phyloP scores from a whole-genome alignment of 1,140 invertebrate species.

The Drosophila seguyi region DNA sequence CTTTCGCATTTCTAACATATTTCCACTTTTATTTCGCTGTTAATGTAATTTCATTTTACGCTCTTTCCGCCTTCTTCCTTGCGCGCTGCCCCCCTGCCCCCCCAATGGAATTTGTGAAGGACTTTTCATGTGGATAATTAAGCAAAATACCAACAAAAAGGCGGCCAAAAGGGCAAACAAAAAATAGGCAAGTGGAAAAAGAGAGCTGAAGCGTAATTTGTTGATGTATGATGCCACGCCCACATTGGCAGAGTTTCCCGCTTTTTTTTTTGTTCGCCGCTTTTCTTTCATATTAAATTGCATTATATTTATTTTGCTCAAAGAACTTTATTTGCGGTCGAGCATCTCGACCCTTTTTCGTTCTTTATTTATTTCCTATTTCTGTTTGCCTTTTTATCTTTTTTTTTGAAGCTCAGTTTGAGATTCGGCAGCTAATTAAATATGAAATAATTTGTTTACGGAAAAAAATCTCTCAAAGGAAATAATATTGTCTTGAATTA shows the following conservation, averaged over 20 bases:
- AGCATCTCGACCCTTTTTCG: slow-evolving; percentile 28
- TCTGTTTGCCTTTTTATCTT: slow-evolving; percentile 3
- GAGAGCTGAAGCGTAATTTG: slow-evolving; percentile 41
- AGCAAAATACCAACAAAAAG: slow-evolving; percentile 73
- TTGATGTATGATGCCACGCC: slow-evolving; percentile 32
- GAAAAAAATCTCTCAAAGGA: neutral
- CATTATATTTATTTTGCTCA: slow-evolving; percentile 51
- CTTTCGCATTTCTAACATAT: slow-evolving; percentile 66
- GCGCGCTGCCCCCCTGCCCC: slow-evolving; percentile 26
- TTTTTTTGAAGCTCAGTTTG: no score
- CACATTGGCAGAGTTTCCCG: neutral
- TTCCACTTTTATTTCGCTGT: slow-evolving; percentile 75
- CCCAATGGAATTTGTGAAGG: slow-evolving; percentile 57
- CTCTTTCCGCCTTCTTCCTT: slow-evolving; percentile 41
- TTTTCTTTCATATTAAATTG: slow-evolving; percentile 52
- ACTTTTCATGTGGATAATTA: slow-evolving; percentile 83
- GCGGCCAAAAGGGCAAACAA: slow-evolving; percentile 32
- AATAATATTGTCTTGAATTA: slow-evolving; percentile 1
- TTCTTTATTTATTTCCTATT: slow-evolving; percentile 21
- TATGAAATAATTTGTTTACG: slow-evolving; percentile 15
- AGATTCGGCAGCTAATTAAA: slow-evolving; percentile 29
- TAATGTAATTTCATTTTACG: slow-evolving; percentile 74
- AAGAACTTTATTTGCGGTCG: slow-evolving; percentile 53
- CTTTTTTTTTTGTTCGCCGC: neutral
- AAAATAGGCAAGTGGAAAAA: slow-evolving; percentile 21